Base-by-base conservation (phyloP, 2,797 vertebrate species). In the Macropodus opercularis region DNA sequence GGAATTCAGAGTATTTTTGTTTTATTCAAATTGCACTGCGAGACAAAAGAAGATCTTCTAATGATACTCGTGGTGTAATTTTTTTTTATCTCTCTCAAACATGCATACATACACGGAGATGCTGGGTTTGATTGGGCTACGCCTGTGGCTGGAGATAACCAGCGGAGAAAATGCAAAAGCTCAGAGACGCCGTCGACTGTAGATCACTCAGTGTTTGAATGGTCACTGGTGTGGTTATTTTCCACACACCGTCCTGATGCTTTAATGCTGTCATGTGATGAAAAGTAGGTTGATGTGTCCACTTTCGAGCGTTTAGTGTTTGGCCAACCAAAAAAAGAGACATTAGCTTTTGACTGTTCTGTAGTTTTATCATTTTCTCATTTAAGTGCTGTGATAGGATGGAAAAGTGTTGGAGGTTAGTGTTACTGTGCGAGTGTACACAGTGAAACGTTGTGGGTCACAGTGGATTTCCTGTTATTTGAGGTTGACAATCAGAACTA, bases 381-480 rank as follows among this genome's bases (percentile, higher is more conserved):
- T 8, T 12, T 41, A 22, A 67, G 41, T 23, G 34, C 26, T 54
- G 15, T 2, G 5, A 35, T 27, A 36, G 19, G 8, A 15, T 74
- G 59, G 60, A 72, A 72, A 71, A 18, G 55, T 48, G 22, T 22
- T 59, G 42, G 18, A 40, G 26, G 17, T 54, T 32, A 54, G 57
- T 72, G 50, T 69, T 75, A 46, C 44, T 63, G 50, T 58, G 64
- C 46, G 69, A 22, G 41, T 41, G 27, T 73, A 64, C 83, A 77
- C 72, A 85, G 80, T 71, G 87, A 90, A 87, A 90, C 72, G 70
- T 87, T 90, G 89, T 73, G 86, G 87, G 90, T 87, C 87, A 74
- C 24, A 0, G 76, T 87, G 82, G 87, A 89, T 89, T 91, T 91
- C 89, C 89, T 91, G 88, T 91, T 89, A 75, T 89, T 89, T 90